Conservation (phyloP, 2,797 vertebrate species). For the Lutra lutra region DNA sequence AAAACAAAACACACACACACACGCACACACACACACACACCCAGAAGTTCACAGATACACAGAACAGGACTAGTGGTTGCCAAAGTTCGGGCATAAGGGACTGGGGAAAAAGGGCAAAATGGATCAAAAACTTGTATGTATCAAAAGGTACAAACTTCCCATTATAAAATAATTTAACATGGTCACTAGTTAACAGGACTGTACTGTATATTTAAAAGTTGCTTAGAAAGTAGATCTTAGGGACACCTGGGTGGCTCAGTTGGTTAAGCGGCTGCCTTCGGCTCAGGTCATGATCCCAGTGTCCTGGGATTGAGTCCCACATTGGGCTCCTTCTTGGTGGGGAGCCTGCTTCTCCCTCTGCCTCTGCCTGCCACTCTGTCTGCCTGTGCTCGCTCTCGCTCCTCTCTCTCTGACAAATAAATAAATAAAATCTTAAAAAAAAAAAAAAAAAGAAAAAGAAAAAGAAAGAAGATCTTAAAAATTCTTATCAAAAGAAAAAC, state of each 20-base stretch:
- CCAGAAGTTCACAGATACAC: neutral
- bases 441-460: too few relatives aligned
- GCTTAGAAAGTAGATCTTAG: neutral
- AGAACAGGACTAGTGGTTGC: neutral
- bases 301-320: too few relatives aligned
- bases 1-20: neutral
- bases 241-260: too few relatives aligned
- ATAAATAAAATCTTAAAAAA: too few relatives aligned
- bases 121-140: too few relatives aligned
- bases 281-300: too few relatives aligned
- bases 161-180: neutral
- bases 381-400: too few relatives aligned
- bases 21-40: neutral
- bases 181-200: neutral
- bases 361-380: too few relatives aligned
- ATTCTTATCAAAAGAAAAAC: neutral
- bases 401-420: too few relatives aligned
- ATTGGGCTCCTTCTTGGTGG: too few relatives aligned
- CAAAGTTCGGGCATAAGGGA: neutral
- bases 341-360: too few relatives aligned
- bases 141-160: neutral
- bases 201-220: neutral
- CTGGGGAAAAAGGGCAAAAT: neutral
- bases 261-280: too few relatives aligned
- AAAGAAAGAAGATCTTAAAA: neutral